Base-by-base conservation (phyloP, 2,797 vertebrate genomes). In the Bufotes viridis region DNA sequence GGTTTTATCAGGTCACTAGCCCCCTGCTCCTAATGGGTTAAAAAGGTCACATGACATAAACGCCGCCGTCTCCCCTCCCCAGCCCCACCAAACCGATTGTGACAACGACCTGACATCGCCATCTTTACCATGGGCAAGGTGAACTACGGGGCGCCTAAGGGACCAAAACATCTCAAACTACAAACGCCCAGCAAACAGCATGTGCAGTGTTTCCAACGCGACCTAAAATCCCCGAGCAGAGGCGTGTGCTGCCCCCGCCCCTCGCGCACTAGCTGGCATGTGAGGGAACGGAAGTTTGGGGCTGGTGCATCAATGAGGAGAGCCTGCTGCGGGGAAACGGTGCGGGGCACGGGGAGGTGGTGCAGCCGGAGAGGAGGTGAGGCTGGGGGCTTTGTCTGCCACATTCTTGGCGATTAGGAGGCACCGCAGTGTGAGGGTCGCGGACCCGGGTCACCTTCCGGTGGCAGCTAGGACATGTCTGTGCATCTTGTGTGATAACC, bases 271-370 rank as follows among this genome's bases (percentile, higher is more conserved):
- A 8, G 14, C 17, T 20, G 53, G 55, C 29, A n/a, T 20, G 72
- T n/a, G 11, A 11, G 80, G 79, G 81, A 60, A 80, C 83, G 84
- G 84, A 85, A 85, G 84, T 85, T 85, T 85, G 34, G 49, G 72
- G 72, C 76, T 85, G 75, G 26, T 49, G 80, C 29, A 67, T 82
- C 81, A 82, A 82, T 82, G 61, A 69, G 81, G 61, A 51, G 34
- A 81, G 58, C 15, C 60, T 63, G 61, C 15, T 34, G 76, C 51
- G 18, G 49, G 75, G 7, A 53, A 51, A n/a, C 80, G 80, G 80
- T 7, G 58, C 80, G 80, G 80, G 61, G 80, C 42, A 24, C 8
- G 80, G 55, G 11, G 22, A 7, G 29, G 13, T 26, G 42, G 26
- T 49, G 2, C 70, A 12, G 72, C 61, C 11, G 22, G 61, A n/a